Evolutionary conservation across 2,888 invertebrate genomes (phyloP).

Genomic region (Microplitis manilae): DNA sequence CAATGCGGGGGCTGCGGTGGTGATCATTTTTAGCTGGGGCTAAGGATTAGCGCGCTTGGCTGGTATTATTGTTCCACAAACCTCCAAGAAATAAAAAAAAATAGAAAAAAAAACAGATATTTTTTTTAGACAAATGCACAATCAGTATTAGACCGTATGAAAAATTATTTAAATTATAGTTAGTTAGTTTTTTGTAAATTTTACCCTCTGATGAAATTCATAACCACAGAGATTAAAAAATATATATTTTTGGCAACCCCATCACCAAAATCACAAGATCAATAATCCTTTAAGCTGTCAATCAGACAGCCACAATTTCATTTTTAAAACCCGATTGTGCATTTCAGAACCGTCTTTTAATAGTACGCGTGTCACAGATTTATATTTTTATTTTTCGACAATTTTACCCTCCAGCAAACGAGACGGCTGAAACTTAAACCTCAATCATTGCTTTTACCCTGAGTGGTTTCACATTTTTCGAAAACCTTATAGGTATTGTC

Average conservation of each 20-base stretch:
- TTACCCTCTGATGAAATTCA: no score
- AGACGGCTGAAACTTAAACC: constrained; percentile 65
- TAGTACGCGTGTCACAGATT: constrained; percentile 47
- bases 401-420: constrained; percentile 40
- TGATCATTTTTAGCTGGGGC: constrained; percentile 38
- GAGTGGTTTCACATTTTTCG: constrained; percentile 63
- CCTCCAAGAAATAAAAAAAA: not conserved
- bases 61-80: constrained; percentile 38
- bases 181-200: no score
- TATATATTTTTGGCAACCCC: no score
- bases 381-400: constrained; percentile 41
- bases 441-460: constrained; percentile 57
- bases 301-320: not conserved
- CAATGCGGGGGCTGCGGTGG: constrained; percentile 35
- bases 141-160: not conserved
- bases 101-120: not conserved
- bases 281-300: not conserved
- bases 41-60: constrained; percentile 41
- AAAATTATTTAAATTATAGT: not conserved
- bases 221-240: no score
- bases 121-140: not conserved
- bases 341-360: not conserved
- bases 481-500: constrained; percentile 53
- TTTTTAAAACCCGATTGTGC: not conserved
- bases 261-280: not conserved